Conservation (phyloP, 2,888 invertebrate genomes). For the Electrophaes corylata region DNA sequence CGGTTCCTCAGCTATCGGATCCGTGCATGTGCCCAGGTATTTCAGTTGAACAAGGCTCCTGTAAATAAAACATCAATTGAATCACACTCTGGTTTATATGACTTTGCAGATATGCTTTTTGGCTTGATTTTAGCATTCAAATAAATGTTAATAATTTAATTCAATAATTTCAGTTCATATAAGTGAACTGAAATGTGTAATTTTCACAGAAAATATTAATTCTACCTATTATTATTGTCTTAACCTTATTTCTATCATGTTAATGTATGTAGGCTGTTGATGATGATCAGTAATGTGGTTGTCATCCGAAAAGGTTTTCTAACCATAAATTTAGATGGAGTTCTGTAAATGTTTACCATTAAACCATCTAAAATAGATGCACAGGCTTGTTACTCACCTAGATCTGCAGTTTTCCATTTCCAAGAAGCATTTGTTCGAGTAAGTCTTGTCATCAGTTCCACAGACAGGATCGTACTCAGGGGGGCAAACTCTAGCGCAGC, state of each 20-base stretch:
- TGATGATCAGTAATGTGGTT: no score
- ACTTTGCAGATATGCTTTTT: background rate
- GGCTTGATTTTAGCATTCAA: background rate
- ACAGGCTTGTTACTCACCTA: slow-evolving; percentile 66
- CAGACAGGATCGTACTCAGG: slow-evolving; percentile 95
- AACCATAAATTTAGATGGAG: no score
- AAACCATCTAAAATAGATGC: background rate
- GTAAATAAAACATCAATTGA: slow-evolving; percentile 40
- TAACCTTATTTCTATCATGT: no score
- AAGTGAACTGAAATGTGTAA: no score
- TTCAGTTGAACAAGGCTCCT: slow-evolving; percentile 89
- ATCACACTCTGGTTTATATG: background rate
- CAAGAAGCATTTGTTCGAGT: slow-evolving; percentile 96
- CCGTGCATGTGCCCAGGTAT: slow-evolving; percentile 93
- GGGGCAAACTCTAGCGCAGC: slow-evolving; percentile 94
- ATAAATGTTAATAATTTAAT: no score
- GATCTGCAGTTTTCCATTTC: slow-evolving; percentile 96
- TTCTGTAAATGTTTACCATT: no score
- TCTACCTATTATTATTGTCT: no score
- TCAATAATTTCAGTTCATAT: no score
- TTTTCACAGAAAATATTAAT: no score
- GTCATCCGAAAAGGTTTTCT: no score
- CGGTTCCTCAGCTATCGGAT: slow-evolving; percentile 92
- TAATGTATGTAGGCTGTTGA: no score
- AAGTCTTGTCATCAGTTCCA: slow-evolving; percentile 96